Evolutionary conservation across 1,140 invertebrate species (phyloP).

Genomic region (Bradysia coprophila): DNA sequence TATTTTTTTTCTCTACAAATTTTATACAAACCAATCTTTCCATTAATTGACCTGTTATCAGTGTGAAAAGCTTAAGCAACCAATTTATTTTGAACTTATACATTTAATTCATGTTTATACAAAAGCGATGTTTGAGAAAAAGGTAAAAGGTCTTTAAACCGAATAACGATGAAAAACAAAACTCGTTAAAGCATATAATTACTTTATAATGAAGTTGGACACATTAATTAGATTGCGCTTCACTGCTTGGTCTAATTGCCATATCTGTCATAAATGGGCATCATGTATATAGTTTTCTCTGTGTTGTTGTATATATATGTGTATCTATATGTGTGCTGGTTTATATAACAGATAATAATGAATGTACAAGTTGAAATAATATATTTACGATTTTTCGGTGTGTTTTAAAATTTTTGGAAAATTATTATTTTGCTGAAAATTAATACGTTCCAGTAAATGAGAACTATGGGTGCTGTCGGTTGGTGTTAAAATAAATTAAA

Average conservation of each 20-base stretch:
- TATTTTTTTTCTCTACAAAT: too few species aligned
- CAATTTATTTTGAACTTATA: neutral
- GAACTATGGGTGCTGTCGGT: too few species aligned
- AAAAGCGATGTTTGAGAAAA: too few species aligned
- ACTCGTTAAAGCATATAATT: constrained; percentile 2
- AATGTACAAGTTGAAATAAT: too few species aligned
- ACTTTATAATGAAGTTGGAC: constrained; percentile 3
- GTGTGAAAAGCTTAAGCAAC: neutral
- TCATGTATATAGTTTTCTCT: neutral
- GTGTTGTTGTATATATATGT: too few species aligned
- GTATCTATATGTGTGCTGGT: too few species aligned
- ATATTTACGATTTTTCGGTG: neutral
- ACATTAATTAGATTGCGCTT: constrained; percentile 2
- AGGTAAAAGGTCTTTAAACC: neutral
- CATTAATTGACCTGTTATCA: too few species aligned
- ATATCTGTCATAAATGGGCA: constrained; percentile 1
- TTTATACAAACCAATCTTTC: too few species aligned
- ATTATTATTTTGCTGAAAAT: neutral
- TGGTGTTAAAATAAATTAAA: too few species aligned
- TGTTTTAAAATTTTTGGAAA: neutral
- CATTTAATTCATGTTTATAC: too few species aligned
- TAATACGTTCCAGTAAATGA: neutral
- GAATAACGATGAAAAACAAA: constrained; percentile 1
- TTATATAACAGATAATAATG: too few species aligned
- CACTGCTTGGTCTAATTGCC: constrained; percentile 2